phyloP scores from a whole-genome alignment of 2,888 invertebrate genomes.

The Mesochorus sp. region DNA sequence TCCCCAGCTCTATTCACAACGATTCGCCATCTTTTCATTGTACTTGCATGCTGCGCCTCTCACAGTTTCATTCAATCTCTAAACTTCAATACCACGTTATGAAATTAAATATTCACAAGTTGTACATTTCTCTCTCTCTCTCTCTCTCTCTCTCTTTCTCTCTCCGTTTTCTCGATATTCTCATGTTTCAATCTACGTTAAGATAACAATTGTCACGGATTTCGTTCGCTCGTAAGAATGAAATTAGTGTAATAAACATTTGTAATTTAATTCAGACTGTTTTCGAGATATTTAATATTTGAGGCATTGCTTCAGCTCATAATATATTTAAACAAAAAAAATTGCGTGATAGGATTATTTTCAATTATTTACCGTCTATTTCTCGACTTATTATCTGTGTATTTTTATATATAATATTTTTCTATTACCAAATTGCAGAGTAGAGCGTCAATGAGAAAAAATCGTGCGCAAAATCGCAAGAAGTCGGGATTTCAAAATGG shows the following conservation, averaged over 20 bases:
- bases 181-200: background rate
- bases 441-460: too few relatives aligned
- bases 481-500: too few relatives aligned
- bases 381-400: too few relatives aligned
- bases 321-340: too few relatives aligned
- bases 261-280: too few relatives aligned
- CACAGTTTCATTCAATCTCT: slow-evolving; percentile 8
- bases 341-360: too few relatives aligned
- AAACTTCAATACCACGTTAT: slow-evolving; percentile 63
- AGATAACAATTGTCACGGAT: background rate
- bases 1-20: slow-evolving; percentile 3
- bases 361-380: too few relatives aligned
- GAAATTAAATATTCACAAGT: slow-evolving; percentile 59
- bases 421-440: too few relatives aligned
- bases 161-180: background rate
- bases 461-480: too few relatives aligned
- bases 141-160: background rate
- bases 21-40: slow-evolving; percentile 24
- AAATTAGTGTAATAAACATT: background rate
- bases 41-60: background rate
- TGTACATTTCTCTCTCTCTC: slow-evolving; percentile 1
- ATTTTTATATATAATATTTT: too few relatives aligned
- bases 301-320: too few relatives aligned
- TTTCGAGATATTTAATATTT: too few relatives aligned
- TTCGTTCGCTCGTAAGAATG: background rate